Evolutionary conservation across 2,888 invertebrate genomes (phyloP), one percentile per base, ranked within the genome.

Genomic region (Callimorpha dominula): DNA sequence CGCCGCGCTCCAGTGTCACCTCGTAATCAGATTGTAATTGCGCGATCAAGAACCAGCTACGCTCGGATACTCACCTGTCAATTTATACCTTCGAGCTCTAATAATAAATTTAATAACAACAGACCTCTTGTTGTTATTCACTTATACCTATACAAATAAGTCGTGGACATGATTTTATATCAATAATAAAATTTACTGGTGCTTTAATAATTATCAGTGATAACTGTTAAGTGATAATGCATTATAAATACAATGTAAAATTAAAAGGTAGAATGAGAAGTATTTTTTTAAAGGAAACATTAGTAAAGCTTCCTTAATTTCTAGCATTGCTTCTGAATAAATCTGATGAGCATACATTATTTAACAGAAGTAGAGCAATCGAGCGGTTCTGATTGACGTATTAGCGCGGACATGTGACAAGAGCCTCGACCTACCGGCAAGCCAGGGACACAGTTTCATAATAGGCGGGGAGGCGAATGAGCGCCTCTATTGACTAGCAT

Each of bases 1-100:
- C 77, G 77, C 67, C 75, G 82, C 76, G 70, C 84, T 74, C 75
- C 87, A 80, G 82, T 89, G 90, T 91, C 90, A 87, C 85, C 87
- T 86, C 88, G 88, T 92, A 92, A 94, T 93, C 92, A 91, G 89
- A 89, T 91, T 89, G 90, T 93, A 94, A 93, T 93, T 93, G 92
- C 90, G 87, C 88, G 88, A 87, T 89, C 88, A 88, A 90, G 88
- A 87, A 84, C 84, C 82, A 80, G 85, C 83, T 85, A 86, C 86
- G 89, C 87, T 89, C 86, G 83, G 87, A 85, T 87, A 88, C 87
- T 85, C 84, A 86, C 87, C 89, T 89, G 91, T 91, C 91, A 91
- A 90, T 90, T 89, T 89, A 86, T 86, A 85, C 84, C 87, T 85
- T 83, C 82, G 81, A 78, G 81, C 85, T 81, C 75, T 76, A 79